Percentiles rank a stretch among this genome's conserved stretches.
phyloP scores from a whole-genome alignment of 2,888 invertebrate species.

The Spialia ferax region DNA sequence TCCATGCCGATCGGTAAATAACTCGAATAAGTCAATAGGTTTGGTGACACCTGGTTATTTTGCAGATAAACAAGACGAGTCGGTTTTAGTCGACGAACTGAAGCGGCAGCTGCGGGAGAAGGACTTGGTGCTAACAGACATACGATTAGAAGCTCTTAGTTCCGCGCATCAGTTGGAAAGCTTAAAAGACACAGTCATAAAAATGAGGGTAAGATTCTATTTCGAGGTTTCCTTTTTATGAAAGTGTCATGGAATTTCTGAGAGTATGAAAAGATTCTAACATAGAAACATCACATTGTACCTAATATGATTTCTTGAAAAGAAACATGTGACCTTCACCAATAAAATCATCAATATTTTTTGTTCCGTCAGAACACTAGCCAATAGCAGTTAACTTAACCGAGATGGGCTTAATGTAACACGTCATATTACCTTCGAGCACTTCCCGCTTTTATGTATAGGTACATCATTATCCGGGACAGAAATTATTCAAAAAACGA shows the following conservation, averaged over 20 bases:
- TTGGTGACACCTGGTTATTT: constrained; percentile 45
- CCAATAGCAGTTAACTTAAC: too few relatives aligned
- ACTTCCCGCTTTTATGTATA: too few relatives aligned
- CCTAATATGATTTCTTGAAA: too few relatives aligned
- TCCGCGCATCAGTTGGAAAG: constrained; percentile 99
- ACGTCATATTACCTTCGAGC: too few relatives aligned
- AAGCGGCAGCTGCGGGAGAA: constrained; percentile 98
- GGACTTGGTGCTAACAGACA: constrained; percentile 98
- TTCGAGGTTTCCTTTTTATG: background rate
- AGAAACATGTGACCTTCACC: too few relatives aligned
- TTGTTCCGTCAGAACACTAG: too few relatives aligned
- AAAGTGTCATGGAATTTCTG: background rate
- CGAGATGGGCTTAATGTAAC: too few relatives aligned
- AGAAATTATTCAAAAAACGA: background rate
- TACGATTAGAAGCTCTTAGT: constrained; percentile 97
- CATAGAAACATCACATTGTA: too few relatives aligned
- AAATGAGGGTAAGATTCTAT: constrained; percentile 92
- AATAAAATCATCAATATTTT: too few relatives aligned
- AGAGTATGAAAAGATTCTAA: too few relatives aligned
- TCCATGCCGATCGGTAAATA: constrained; percentile 22
- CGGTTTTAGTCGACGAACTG: constrained; percentile 91
- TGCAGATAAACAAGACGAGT: constrained; percentile 81
- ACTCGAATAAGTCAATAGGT: constrained; percentile 3
- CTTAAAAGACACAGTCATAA: constrained; percentile 97
- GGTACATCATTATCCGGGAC: background rate